Base-by-base conservation (phyloP, 2,888 invertebrate species). In the Tipula confusa region DNA sequence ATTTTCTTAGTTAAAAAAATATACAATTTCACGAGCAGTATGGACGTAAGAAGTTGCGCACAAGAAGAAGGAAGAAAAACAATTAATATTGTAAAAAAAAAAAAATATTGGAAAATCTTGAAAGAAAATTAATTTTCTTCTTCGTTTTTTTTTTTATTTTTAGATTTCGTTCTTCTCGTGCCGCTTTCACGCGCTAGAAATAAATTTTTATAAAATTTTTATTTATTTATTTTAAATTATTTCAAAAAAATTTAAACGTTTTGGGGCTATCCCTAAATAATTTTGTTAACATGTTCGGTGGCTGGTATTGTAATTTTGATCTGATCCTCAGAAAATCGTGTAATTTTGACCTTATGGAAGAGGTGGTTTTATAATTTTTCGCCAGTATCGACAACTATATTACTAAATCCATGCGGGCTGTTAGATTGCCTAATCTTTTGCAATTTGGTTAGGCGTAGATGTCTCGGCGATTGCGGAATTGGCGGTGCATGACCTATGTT, bases 201-300 rank as follows among this genome's bases (percentile, higher is more conserved):
- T 64, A 64, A 64, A n/a, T n/a, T 64, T 64, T 64, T 24, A 13
- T 11, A 24, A 64, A 64, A 64, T 13, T n/a, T 64, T 64, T 64
- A 64, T 64, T 64, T 64, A 64, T 64, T 64, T 64, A 64, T 24
- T 64, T 64, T 64, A 24, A 24, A 64, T 64, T 64, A 24, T 64
- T 24, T 64, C 24, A n/a, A n/a, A 9, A 64, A 24, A 64, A 64
- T 64, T 64, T 64, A 64, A 64, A 64, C 64, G 24, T 64, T 64
- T 64, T 64, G 64, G 64, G 64, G 64, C 64, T 64, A 64, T 64
- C 64, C 64, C 64, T 64, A 64, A 64, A 64, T 64, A 64, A 64
- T 64, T 64, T 64, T 64, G 6, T 64, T n/a, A 64, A 64, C 64
- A 64, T 64, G 24, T 64, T 64, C 64, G 64, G 2, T 64, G 64